Conservation (phyloP, 2,113 vertebrate genomes). For the Podarcis raffonei region DNA sequence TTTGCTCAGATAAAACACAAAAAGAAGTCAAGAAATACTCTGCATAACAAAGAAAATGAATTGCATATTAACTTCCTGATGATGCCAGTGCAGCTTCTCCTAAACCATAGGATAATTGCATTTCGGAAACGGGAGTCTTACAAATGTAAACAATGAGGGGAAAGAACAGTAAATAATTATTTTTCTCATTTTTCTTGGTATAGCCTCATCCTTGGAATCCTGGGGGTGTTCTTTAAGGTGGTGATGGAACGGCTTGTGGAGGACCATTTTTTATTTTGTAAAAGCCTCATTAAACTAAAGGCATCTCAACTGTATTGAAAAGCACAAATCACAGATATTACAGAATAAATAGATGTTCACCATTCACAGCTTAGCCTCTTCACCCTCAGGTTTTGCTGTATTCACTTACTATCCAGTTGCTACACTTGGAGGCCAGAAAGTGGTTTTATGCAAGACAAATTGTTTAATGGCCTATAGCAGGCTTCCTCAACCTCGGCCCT, state of each 20-base stretch:
- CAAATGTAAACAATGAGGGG: background rate
- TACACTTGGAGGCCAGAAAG: background rate
- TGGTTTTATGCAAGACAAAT: background rate
- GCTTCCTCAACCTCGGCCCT: no score
- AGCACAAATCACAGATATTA: background rate
- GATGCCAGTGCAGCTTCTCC: constrained; percentile 30
- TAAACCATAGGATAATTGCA: constrained; percentile 45
- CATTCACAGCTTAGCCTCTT: background rate
- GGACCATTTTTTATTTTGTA: background rate
- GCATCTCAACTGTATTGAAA: background rate
- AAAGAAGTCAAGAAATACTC: constrained; percentile 41
- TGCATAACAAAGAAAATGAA: constrained; percentile 42
- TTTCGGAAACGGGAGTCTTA: constrained; percentile 42
- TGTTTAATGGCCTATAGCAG: background rate
- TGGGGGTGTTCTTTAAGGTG: background rate
- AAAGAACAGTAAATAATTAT: background rate
- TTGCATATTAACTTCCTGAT: constrained; percentile 45
- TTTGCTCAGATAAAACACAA: constrained; percentile 45
- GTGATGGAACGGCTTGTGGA: no score
- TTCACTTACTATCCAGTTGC: background rate
- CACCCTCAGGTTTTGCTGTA: background rate
- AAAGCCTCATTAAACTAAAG: background rate
- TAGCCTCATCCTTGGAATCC: background rate
- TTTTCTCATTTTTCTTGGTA: background rate
- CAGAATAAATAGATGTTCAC: background rate